Conservation (phyloP, 2,113 vertebrate species). For the Andinoacara biseriatus region DNA sequence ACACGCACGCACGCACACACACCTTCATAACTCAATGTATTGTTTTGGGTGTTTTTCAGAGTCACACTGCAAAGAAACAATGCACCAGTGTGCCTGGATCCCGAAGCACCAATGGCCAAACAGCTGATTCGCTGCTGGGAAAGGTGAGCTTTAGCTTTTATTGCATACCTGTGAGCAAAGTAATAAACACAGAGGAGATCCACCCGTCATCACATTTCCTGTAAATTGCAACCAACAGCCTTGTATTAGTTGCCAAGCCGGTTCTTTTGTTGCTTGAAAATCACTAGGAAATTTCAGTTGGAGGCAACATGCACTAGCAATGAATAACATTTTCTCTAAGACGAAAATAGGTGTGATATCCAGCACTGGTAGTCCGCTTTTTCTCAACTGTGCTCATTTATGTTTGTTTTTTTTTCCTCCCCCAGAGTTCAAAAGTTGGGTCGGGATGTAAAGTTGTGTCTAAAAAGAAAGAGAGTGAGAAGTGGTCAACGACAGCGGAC, state of each 20-base stretch:
- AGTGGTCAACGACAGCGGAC: conserved; percentile 12
- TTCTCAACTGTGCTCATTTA: background rate
- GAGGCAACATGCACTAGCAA: background rate
- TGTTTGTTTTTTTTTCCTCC: background rate
- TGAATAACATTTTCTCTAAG: background rate
- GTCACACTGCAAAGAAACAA: conserved; percentile 58
- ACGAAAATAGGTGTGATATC: background rate
- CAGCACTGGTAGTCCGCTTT: background rate
- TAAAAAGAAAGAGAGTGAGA: conserved; percentile 47
- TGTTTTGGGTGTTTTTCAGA: conserved; percentile 63
- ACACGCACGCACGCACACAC: background rate
- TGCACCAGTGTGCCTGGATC: conserved; percentile 70
- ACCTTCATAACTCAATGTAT: conserved; percentile 3
- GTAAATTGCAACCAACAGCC: background rate
- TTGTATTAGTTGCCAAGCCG: conserved; percentile 30
- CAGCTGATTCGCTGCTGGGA: conserved; percentile 76
- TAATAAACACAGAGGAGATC: background rate
- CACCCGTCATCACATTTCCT: background rate
- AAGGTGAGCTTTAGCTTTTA: conserved; percentile 55
- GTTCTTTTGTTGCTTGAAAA: conserved; percentile 17
- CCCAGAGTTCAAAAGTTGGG: conserved; percentile 43
- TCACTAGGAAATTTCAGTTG: background rate
- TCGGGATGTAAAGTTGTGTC: conserved; percentile 59
- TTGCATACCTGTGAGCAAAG: background rate
- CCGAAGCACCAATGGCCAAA: conserved; percentile 62